Conservation (phyloP, 2,113 vertebrate genomes). For the Dendropsophus ebraccatus region DNA sequence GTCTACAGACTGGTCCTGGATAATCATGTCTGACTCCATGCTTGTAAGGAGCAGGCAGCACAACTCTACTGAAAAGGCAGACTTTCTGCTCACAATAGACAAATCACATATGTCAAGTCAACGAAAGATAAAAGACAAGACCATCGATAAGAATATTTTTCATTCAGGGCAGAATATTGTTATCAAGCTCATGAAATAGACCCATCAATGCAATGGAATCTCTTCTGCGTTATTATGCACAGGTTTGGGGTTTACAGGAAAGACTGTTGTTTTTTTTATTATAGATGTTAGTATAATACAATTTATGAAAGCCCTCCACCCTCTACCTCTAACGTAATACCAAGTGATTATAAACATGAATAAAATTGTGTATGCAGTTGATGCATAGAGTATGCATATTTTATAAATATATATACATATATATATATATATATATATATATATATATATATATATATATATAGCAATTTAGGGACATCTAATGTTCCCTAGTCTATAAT, state of each 20-base stretch:
- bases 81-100: constrained; percentile 19
- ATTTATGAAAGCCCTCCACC: too few species aligned
- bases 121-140: constrained; percentile 9
- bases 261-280: too few species aligned
- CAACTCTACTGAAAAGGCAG: neutral
- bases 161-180: constrained; percentile 29
- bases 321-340: too few species aligned
- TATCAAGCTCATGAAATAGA: constrained; percentile 2
- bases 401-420: too few species aligned
- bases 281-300: too few species aligned
- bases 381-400: too few species aligned
- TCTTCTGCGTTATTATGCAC: neutral
- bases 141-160: constrained; percentile 16
- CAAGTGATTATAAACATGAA: too few species aligned
- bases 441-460: too few species aligned
- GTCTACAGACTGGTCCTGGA: constrained; percentile 5
- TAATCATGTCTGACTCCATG: neutral
- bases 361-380: too few species aligned
- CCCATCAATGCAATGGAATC: neutral
- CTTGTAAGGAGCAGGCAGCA: constrained; percentile 1
- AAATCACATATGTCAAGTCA: constrained; percentile 22
- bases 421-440: too few species aligned
- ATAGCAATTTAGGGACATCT: neutral
- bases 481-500: neutral
- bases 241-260: neutral